A percentile compares a stretch with the other conserved stretches of the same genome.
Conservation (phyloP, 2,888 invertebrate genomes). For the Merodon equestris region DNA sequence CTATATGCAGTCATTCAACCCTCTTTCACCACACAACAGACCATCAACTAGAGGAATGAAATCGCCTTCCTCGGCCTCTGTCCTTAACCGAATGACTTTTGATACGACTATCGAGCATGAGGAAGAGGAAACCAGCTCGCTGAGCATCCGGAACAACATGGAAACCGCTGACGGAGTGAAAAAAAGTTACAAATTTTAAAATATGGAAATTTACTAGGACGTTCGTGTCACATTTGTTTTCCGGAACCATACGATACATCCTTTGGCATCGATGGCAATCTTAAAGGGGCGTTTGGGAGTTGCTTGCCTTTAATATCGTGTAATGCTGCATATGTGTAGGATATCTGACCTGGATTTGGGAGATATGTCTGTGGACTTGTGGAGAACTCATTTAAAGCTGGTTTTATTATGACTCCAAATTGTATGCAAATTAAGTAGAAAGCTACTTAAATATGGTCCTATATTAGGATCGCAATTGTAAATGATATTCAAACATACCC, state of each 20-base stretch:
- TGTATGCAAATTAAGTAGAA: no score
- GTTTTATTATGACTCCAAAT: no score
- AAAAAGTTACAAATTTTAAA: slow-evolving; percentile 51
- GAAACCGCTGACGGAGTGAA: slow-evolving; percentile 28
- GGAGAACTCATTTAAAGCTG: no score
- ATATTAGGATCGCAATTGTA: no score
- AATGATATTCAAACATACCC: no score
- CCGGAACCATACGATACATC: slow-evolving; percentile 25
- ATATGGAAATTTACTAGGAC: slow-evolving; percentile 37
- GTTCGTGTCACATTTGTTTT: slow-evolving; percentile 5
- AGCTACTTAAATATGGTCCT: no score
- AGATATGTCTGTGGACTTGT: no score
- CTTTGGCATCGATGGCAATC: slow-evolving; percentile 39
- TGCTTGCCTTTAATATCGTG: slow-evolving; percentile 20
- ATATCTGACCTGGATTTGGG: slow-evolving; percentile 1
- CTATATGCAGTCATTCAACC: slow-evolving; percentile 4
- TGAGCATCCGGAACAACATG: slow-evolving; percentile 23
- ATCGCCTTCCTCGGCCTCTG: slow-evolving; percentile 1
- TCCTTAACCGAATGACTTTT: slow-evolving; percentile 41
- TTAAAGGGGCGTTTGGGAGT: slow-evolving; percentile 5
- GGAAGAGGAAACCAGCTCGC: slow-evolving; percentile 20
- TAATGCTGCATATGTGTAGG: slow-evolving; percentile 29
- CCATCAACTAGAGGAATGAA: background rate
- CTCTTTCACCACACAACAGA: background rate
- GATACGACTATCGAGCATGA: slow-evolving; percentile 31